Evolutionary conservation across 2,113 vertebrate genomes (phyloP).

Genomic region (Vanacampus margaritifer): DNA sequence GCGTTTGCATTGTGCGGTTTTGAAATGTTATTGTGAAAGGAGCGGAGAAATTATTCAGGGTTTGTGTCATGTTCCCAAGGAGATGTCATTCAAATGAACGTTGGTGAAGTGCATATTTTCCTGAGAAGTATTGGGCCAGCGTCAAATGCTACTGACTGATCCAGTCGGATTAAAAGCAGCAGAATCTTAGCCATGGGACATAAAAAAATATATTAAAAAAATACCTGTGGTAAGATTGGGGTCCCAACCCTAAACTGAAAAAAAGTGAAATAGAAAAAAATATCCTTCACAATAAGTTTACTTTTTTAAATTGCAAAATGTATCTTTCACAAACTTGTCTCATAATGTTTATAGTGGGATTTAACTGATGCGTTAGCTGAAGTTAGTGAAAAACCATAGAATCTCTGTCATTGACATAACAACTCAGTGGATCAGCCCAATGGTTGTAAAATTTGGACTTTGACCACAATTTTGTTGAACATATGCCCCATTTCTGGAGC

Average conservation of each 20-base stretch:
- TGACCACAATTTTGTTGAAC: too few relatives aligned
- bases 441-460: too few relatives aligned
- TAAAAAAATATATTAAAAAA: slow-evolving; percentile 23
- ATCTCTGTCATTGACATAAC: too few relatives aligned
- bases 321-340: not conserved
- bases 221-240: slow-evolving; percentile 6
- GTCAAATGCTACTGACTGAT: slow-evolving; percentile 16
- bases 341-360: not conserved
- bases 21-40: slow-evolving; percentile 49
- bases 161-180: slow-evolving; percentile 16
- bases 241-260: slow-evolving; percentile 10
- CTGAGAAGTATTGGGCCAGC: slow-evolving; percentile 7
- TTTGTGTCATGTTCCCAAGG: slow-evolving; percentile 21
- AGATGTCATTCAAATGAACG: slow-evolving; percentile 24
- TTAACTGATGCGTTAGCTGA: too few relatives aligned
- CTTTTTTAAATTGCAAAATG: not conserved
- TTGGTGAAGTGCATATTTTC: slow-evolving; percentile 10
- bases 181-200: slow-evolving; percentile 10
- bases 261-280: slow-evolving; percentile 11
- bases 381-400: too few relatives aligned
- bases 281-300: not conserved
- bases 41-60: slow-evolving; percentile 25
- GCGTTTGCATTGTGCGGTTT: slow-evolving; percentile 47
- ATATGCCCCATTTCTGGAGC: too few relatives aligned
- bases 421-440: too few relatives aligned